Evolutionary conservation across 2,888 invertebrate species (phyloP), one percentile per base, ranked within the genome.

Genomic region (Melangyna quadrimaculata): DNA sequence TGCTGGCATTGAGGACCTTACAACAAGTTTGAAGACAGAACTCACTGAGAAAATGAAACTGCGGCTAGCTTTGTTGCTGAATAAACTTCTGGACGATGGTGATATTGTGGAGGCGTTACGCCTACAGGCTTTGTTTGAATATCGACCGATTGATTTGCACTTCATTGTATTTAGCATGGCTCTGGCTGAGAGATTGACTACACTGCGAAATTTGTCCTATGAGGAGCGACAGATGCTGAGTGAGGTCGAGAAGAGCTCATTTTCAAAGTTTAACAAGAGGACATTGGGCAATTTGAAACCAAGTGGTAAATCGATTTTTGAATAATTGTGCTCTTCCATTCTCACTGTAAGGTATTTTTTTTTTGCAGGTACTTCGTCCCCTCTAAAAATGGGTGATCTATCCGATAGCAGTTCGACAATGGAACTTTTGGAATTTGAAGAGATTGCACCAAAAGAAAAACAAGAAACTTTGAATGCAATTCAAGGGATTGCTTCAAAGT

Each of bases 211-310:
- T 81, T 90, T 96, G 88, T 94, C 94, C 2, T 93, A 93, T 59
- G 94, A 95, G 88, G 94, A 96, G 89, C 93, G 95, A 67, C 91
- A 94, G 73, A 92, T 95, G 55, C 88, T 94, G 9, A 90, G 90
- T 24, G 92, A 92, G 67, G 91, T 92, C 7, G 91, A 91, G 32
- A 92, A 92, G 87, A 91, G 91, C 37, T 90, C 92, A 4, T 91
- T 91, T 74, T 89, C 92, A 1, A 92, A 91, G 71, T 92, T 92
- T 69, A 91, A 91, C 88, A 91, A 90, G 83, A 89, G 92, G 19
- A 92, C 93, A 0, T 89, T 91, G 32, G 88, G 88, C 2, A 84
- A 83, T 12, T 45, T 74, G 8, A 74, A 69, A 10, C 69, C 72
- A 22, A 78, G 81, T 70, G 65, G 73, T 75, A n/a, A 19, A 48